A percentile compares a stretch with the other conserved stretches of the same genome.
phyloP scores from a whole-genome alignment of 37 sponge, comb jelly and placozoan genomes.

The Crambe crambe region DNA sequence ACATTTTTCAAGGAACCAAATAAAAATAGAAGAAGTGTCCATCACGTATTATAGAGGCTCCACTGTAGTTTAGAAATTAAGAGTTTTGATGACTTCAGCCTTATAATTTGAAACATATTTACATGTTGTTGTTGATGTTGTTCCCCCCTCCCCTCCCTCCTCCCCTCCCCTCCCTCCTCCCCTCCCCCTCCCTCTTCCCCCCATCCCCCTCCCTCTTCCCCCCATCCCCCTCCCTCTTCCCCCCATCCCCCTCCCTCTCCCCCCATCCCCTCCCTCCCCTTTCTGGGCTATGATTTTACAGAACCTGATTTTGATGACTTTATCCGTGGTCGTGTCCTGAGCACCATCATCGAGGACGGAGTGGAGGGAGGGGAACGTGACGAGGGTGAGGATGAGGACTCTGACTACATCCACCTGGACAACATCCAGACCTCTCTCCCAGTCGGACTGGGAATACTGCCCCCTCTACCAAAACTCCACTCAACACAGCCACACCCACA shows the following conservation, averaged over 20 bases:
- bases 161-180: neutral
- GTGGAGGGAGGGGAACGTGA: neutral
- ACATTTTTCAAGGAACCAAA: too few relatives aligned
- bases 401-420: neutral
- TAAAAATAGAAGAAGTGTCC: too few relatives aligned
- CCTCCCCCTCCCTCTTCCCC: neutral
- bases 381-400: neutral
- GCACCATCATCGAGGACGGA: conserved; percentile 9
- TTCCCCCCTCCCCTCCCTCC: neutral
- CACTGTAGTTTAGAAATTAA: too few relatives aligned
- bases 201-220: neutral
- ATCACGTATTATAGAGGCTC: too few relatives aligned
- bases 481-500: neutral
- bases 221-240: neutral
- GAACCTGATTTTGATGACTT: neutral
- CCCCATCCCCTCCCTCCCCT: neutral
- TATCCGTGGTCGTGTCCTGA: neutral
- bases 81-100: too few relatives aligned
- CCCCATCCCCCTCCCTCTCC: neutral
- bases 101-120: too few relatives aligned
- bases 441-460: too few relatives aligned
- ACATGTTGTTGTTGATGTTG: too few relatives aligned
- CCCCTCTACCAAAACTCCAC: neutral
- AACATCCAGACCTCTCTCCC: neutral
- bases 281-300: neutral